Evolutionary conservation across 2,113 vertebrate genomes (phyloP), one percentile per base, ranked within the genome.

Genomic region (Plecotus auritus): DNA sequence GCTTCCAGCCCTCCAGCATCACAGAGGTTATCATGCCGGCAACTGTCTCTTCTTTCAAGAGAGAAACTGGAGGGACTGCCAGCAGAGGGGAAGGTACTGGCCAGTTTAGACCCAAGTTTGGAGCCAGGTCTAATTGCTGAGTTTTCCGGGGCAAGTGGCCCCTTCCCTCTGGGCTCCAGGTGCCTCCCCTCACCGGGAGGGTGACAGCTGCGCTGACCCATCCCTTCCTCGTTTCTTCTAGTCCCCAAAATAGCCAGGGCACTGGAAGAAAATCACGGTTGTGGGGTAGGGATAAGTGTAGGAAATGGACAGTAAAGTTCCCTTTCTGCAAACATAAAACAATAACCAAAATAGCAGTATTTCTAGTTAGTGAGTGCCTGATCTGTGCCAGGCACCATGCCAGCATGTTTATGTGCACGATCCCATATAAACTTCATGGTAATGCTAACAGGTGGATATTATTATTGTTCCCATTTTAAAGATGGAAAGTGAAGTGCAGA

Each of bases 381-480:
- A 6, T 42, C 18, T 5, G 6, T 51, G 42, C 22, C 47, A 16
- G 47, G 7, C 22, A 30, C 9, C 13, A 10, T n/a, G 10, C 9
- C 40, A n/a, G n/a, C 22, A 10, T 17, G 64, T 85, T 54, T 42
- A 26, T 4, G 0, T 11, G 17, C 1, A 17, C 1, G 51, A 49
- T 47, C 20, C 59, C 23, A 7, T 5, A n/a, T 20, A 22, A 37
- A 37, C 32, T 23, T 90, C 56, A 28, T 37, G 14, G 20, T 17
- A 45, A n/a, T 5, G 28, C 35, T 17, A 42, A 73, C 18, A 73
- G 51, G n/a, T 10, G 0, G 10, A 3, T 45, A 14, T 67, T 69
- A n/a, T n/a, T 42, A 22, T 18, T 66, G 35, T n/a, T 42, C 42
- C 59, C 67, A 64, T 88, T 87, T 77, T 85, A 94, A 82, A 88